Base-by-base conservation (phyloP, 2,797 vertebrate genomes). In the Poeciliopsis presidionis region DNA sequence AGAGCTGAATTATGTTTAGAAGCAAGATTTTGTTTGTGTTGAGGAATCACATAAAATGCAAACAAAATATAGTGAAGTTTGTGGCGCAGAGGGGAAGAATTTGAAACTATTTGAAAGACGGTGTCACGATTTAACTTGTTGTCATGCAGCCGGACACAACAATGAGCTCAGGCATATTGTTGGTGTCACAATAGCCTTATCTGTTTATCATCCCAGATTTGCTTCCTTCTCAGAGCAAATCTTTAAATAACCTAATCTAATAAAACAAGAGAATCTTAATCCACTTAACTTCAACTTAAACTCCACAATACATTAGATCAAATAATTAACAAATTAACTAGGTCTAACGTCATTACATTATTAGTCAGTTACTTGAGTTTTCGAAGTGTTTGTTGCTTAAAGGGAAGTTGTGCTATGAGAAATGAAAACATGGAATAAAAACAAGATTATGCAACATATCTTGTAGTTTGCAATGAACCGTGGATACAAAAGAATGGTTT, bases 221-320 rank as follows among this genome's bases (percentile, higher is more conserved):
- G 14, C 5, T 61, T 33, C 59, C 61, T 14, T 65, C 51, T 41
- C 36, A 53, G 75, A 71, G 45, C 65, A 55, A 30, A 13, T 28
- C 22, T 78, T 63, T 63, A 78, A 78, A 78, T 73, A 28, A 39
- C 69, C 67, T 51, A 14, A 63, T 78, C 71, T 73, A 73, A 74
- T 45, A 14, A 69, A 18, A 49, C 18, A 14, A 55, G n/a, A 36
- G 16, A 67, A 67, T 28, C 18, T 25, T 79, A 45, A 74, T 43
- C 8, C 53, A 45, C 76, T 59, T 5, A 39, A 28, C 30, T 20
- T 78, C 28, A 65, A 61, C 28, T 61, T 63, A 72, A 51, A 55
- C 61, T 59, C 30, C 16, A 39, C 59, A 73, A 49, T 67, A 13
- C 49, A 78, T 33, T 33, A 45, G 41, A 70, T 43, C 53, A 55